Conservation (phyloP, 2,113 vertebrate species). For the Rutilus rutilus region DNA sequence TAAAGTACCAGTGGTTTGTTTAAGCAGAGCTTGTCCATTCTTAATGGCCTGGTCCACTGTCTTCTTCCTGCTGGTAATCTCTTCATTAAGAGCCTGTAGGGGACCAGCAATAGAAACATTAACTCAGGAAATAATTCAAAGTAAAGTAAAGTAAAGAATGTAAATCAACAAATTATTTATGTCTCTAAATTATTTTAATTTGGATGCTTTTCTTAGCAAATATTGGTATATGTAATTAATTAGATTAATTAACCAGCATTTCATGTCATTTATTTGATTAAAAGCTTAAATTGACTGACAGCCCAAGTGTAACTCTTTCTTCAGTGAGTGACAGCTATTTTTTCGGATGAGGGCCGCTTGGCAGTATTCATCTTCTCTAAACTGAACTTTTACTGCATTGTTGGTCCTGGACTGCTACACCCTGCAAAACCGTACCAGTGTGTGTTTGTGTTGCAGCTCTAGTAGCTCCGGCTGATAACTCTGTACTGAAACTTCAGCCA, state of each 20-base stretch:
- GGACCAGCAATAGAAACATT: background rate
- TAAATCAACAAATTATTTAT: too few relatives aligned
- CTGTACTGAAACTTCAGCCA: conserved; percentile 87
- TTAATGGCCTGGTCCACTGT: conserved; percentile 97
- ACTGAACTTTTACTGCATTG: background rate
- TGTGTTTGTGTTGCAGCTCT: conserved; percentile 89
- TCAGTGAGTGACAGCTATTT: background rate
- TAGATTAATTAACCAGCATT: background rate
- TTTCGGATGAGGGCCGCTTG: background rate
- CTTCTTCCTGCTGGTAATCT: conserved; percentile 95
- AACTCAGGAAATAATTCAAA: background rate
- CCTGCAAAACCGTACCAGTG: conserved; percentile 84
- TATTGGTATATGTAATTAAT: background rate
- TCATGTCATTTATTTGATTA: background rate
- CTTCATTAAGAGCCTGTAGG: conserved; percentile 89
- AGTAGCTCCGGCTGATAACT: conserved; percentile 90
- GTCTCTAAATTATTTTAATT: too few relatives aligned
- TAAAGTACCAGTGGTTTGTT: conserved; percentile 93
- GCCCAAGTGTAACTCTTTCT: background rate
- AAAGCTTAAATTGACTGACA: background rate
- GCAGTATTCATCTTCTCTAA: background rate
- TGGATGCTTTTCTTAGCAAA: too few relatives aligned
- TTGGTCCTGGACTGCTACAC: background rate
- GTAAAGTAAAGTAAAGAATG: background rate
- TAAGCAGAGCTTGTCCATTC: conserved; percentile 95